A percentile compares a stretch with the other conserved stretches of the same genome.
Conservation (phyloP, 2,797 vertebrate genomes). For the Serranus cabrilla region DNA sequence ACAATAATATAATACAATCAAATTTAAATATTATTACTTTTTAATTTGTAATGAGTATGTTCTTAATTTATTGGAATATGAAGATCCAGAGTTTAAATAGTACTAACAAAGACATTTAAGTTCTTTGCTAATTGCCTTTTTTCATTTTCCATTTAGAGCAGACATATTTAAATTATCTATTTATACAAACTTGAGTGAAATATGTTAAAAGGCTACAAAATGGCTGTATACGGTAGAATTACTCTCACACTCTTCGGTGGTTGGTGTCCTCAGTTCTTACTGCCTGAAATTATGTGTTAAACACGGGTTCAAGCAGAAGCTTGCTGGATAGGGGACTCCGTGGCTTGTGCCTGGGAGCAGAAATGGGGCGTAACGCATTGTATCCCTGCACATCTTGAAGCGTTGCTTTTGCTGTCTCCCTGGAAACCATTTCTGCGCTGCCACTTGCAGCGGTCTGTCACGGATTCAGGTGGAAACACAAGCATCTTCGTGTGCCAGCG, state of each 20-base stretch:
- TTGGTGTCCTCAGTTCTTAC: not conserved
- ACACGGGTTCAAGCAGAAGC: slow-evolving; percentile 53
- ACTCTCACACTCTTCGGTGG: not conserved
- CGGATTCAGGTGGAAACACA: slow-evolving; percentile 70
- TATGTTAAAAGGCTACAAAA: slow-evolving; percentile 3
- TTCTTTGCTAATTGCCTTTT: not conserved
- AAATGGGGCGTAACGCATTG: slow-evolving; percentile 71
- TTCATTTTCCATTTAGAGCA: not conserved
- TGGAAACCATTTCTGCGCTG: slow-evolving; percentile 74
- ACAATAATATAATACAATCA: too few species aligned
- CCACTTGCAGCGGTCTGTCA: slow-evolving; percentile 65
- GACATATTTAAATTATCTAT: not conserved
- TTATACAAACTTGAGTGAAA: not conserved
- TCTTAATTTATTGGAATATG: not conserved
- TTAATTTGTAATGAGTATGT: too few species aligned
- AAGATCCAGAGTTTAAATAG: not conserved
- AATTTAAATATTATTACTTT: too few species aligned
- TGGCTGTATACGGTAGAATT: not conserved
- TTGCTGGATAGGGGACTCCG: slow-evolving; percentile 36
- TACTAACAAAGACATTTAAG: not conserved
- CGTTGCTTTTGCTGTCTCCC: slow-evolving; percentile 69
- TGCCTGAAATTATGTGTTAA: slow-evolving; percentile 50
- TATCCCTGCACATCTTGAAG: slow-evolving; percentile 57
- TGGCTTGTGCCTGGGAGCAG: slow-evolving; percentile 51
- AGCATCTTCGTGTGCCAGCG: slow-evolving; percentile 51